Evolutionary conservation across 2,888 invertebrate genomes (phyloP).

Genomic region (Pseudolycoriella hygida): DNA sequence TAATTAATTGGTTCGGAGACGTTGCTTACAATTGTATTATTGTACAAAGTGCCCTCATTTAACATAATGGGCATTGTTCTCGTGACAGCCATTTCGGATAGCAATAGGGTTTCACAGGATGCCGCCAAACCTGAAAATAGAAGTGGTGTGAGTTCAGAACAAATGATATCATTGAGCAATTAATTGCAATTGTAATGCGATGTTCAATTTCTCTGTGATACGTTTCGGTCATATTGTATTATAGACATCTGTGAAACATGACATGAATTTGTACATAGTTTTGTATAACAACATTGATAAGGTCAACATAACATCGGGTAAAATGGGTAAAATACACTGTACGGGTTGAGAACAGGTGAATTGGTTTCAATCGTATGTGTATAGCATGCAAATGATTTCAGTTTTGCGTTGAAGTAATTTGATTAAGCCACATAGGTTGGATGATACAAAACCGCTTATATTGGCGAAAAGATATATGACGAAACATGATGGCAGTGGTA

Average conservation of each 20-base stretch:
- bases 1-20: conserved; percentile 18
- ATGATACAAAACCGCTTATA: too few relatives aligned
- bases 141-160: neutral
- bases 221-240: neutral
- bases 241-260: neutral
- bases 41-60: conserved; percentile 21
- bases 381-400: neutral
- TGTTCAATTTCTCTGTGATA: too few relatives aligned
- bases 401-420: neutral
- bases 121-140: conserved; percentile 45
- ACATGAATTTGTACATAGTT: neutral
- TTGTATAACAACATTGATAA: neutral
- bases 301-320: neutral
- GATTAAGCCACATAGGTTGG: neutral
- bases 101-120: conserved; percentile 43
- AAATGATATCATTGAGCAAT: neutral
- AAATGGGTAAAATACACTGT: too few relatives aligned
- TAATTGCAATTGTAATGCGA: conserved; percentile 1
- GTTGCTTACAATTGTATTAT: conserved; percentile 20
- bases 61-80: conserved; percentile 24
- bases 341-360: neutral
- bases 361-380: neutral
- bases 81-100: conserved; percentile 44
- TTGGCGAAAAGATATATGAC: too few relatives aligned
- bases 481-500: too few relatives aligned